These are phyloP conservation scores for Pseudorhombus dupliciocellatus DNA, from an alignment of 2,113 vertebrate species.

Conservation along the genomic window DNA sequence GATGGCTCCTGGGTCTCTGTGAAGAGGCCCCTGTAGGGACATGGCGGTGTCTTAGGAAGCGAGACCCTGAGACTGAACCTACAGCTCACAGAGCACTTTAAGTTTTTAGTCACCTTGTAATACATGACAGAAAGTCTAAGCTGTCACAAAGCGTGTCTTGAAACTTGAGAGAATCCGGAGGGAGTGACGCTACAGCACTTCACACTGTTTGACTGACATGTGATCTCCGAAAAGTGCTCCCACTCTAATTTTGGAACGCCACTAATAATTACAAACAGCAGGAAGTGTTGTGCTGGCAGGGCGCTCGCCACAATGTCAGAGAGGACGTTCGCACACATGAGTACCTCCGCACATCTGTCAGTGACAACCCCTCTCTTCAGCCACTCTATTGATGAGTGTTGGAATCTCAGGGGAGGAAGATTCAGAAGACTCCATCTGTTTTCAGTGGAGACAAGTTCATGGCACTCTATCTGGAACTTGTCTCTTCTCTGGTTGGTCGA, in stretches of 20 bases:
- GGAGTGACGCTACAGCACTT: neutral
- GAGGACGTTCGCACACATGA: slow-evolving; percentile 1
- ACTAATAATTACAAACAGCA: slow-evolving; percentile 19
- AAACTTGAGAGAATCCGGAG: neutral
- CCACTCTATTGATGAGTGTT: neutral
- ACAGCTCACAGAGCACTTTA: no score
- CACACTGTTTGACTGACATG: slow-evolving; percentile 12
- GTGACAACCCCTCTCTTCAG: neutral
- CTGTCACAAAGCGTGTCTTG: neutral
- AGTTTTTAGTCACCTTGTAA: neutral
- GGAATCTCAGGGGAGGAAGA: neutral
- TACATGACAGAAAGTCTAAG: neutral
- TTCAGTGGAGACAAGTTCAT: neutral
- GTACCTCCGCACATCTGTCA: neutral
- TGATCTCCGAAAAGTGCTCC: slow-evolving; percentile 5
- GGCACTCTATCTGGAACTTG: neutral
- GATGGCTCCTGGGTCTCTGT: slow-evolving; percentile 48
- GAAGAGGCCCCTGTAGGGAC: slow-evolving; percentile 26
- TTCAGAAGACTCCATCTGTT: neutral
- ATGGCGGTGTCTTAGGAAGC: no score
- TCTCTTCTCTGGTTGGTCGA: no score
- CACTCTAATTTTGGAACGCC: neutral
- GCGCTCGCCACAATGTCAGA: slow-evolving; percentile 16
- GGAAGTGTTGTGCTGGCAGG: slow-evolving; percentile 23
- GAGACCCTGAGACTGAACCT: no score